Evolutionary conservation across 2,888 invertebrate genomes (phyloP), one percentile per base, ranked within the genome.

Genomic region (Catocala sponsa): DNA sequence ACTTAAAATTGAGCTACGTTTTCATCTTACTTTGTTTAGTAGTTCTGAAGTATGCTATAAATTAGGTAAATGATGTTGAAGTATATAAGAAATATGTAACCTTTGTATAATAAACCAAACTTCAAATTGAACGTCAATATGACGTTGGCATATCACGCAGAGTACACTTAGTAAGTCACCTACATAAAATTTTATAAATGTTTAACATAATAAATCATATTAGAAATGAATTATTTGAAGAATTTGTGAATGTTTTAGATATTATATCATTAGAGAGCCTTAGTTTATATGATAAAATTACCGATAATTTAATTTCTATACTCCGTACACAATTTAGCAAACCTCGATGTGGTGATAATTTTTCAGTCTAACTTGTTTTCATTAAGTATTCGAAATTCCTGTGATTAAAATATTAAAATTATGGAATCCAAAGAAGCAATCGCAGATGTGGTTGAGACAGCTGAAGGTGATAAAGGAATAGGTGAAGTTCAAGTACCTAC

Each of bases 261-360:
- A 78, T 73, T 32, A 70, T 92, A 77, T 88, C 90, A 6, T 50
- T 84, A 9, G 81, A 81, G 72, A 91, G 89, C 70, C 80, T 87
- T 35, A 77, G 67, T 65, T 76, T 92, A 46, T 91, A 90, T 86
- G 88, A 90, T 66, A 88, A 83, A 83, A 91, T 92, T 68, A 92
- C 91, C 7, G 87, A 84, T 63, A 91, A 91, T 71, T 77, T 92
- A 66, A 91, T 88, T 43, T 57, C 81, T 50, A 80, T 86, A 50
- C 73, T 92, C 9, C 85, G 92, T 51, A 74, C 76, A 63, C 81
- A 89, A 15, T 86, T 92, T 50, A 80, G 80, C 35, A 89, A 84
- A 70, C 85, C 85, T 58, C 83, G 85, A 88, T 82, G 87, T 61
- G 82, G 83, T 60, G 89, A 92, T 68, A 84, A 86, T 43, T 87